Evolutionary conservation across 64 coral and sea anemone species (phyloP), one percentile per base, ranked within the genome.

Genomic region (Cladopsammia gracilis): DNA sequence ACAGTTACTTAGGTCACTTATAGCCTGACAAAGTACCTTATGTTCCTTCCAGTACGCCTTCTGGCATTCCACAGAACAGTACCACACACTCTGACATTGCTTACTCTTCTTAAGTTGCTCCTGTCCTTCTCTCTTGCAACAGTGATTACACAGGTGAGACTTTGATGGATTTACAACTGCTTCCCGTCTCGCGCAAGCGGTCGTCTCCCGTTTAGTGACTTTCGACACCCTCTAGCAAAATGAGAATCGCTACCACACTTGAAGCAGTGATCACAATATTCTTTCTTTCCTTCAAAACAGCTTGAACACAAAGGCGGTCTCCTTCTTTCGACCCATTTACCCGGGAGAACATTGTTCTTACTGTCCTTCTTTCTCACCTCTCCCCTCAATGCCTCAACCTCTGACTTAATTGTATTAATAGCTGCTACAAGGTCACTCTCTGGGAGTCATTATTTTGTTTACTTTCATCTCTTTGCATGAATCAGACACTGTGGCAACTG

Each of bases 181-280:
- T 86, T 74, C 26, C 90, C 11, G 82, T 93, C 90, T 83, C 90
- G 25, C 48, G 71, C 7, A 62, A 64, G 90, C 77, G 76, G 70
- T 50, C 80, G 90, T 7, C 18, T 86, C 23, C 68, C 73, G 79
- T 61, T 76, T 86, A 59, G 26, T 60, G 70, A 25, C 52, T 54
- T 76, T 51, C 69, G 64, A 75, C 90, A 93, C 44, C 82, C 90
- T 23, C 51, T 45, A 19, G 86, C 71, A 73, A 88, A 62, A 64
- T 88, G 86, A 47, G 71, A 88, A 3, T 66, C 76, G 83, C 89
- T 89, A 3, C 89, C 94, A 96, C 94, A 96, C 75, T 88, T 91
- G 24, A 96, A 96, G n/a, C 94, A 96, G 67, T 92, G 95, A 43
- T 82, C 81, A 67, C 90, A 93, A 64, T 73, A 81, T 11, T 92